Conservation (phyloP, 37 sponge, comb jelly and placozoan genomes). For the Ephydatia muelleri region DNA sequence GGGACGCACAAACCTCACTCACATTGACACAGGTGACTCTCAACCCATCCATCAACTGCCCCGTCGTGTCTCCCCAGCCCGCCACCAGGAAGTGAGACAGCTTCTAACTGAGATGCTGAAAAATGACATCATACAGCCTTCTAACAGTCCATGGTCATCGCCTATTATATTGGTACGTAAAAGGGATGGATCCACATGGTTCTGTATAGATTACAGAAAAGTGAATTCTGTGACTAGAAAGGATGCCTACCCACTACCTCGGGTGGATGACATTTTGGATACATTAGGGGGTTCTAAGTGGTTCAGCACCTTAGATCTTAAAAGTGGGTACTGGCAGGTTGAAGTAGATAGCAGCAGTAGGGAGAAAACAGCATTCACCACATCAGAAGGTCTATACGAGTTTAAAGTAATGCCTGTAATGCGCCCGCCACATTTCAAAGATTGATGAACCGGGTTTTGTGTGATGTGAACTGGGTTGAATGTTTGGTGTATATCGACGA, state of each 20-base stretch:
- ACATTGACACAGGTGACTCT: conserved; percentile 39
- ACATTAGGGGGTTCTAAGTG: conserved; percentile 39
- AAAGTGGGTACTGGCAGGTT: conserved; percentile 46
- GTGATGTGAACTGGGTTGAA: conserved; percentile 18
- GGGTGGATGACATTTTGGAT: conserved; percentile 30
- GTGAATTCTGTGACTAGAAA: conserved; percentile 35
- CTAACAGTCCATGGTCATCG: conserved; percentile 34
- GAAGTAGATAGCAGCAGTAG: conserved; percentile 6
- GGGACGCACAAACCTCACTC: neutral
- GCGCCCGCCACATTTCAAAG: conserved; percentile 39
- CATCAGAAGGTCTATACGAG: conserved; percentile 5
- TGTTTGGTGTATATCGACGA: conserved; percentile 57
- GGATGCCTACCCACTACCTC: conserved; percentile 57
- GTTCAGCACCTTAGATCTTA: conserved; percentile 40
- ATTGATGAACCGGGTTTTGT: conserved; percentile 32
- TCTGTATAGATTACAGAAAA: conserved; percentile 59
- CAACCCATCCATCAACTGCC: conserved; percentile 27
- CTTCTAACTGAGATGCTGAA: conserved; percentile 40
- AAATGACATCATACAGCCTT: conserved; percentile 25
- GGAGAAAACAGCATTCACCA: conserved; percentile 6
- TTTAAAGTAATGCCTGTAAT: conserved; percentile 26
- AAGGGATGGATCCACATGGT: conserved; percentile 41
- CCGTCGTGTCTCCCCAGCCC: conserved; percentile 24
- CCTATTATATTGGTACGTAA: conserved; percentile 38
- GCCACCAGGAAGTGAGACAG: conserved; percentile 21